phyloP scores from a whole-genome alignment of 2,888 invertebrate species.

The Octodonta nipae region DNA sequence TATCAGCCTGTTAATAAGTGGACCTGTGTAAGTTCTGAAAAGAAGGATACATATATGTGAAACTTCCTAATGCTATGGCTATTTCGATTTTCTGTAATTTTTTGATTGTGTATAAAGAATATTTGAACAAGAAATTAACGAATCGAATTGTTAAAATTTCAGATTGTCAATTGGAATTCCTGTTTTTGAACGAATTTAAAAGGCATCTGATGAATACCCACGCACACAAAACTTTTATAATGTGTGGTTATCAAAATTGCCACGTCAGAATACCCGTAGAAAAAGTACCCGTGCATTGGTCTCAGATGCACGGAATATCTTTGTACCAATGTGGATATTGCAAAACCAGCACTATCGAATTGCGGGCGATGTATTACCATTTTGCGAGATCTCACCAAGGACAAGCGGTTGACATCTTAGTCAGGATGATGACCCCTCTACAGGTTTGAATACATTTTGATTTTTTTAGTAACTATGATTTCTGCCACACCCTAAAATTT shows the following conservation, averaged over 20 bases:
- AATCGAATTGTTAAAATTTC: too few species aligned
- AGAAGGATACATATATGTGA: neutral
- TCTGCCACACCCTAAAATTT: too few species aligned
- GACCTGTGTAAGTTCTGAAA: too few species aligned
- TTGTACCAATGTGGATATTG: slow-evolving; percentile 25
- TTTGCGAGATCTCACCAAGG: slow-evolving; percentile 15
- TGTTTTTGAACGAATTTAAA: slow-evolving; percentile 20
- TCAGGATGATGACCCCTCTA: too few species aligned
- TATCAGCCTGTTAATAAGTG: too few species aligned
- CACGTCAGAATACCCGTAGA: slow-evolving; percentile 12
- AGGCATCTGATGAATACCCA: slow-evolving; percentile 26
- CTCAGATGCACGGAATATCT: slow-evolving; percentile 31
- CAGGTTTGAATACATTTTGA: too few species aligned
- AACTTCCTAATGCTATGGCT: neutral
- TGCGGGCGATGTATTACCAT: slow-evolving; percentile 16
- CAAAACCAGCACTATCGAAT: slow-evolving; percentile 12
- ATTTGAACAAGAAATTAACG: too few species aligned
- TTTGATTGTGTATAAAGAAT: too few species aligned
- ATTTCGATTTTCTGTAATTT: too few species aligned
- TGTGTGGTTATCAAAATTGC: slow-evolving; percentile 18
- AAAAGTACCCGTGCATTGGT: slow-evolving; percentile 39
- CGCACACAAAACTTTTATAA: slow-evolving; percentile 24
- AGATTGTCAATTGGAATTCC: slow-evolving; percentile 19
- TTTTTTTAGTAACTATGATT: too few species aligned
- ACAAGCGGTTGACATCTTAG: slow-evolving; percentile 13